phyloP scores from a whole-genome alignment of 2,797 vertebrate species.

The Halcyon badia region DNA sequence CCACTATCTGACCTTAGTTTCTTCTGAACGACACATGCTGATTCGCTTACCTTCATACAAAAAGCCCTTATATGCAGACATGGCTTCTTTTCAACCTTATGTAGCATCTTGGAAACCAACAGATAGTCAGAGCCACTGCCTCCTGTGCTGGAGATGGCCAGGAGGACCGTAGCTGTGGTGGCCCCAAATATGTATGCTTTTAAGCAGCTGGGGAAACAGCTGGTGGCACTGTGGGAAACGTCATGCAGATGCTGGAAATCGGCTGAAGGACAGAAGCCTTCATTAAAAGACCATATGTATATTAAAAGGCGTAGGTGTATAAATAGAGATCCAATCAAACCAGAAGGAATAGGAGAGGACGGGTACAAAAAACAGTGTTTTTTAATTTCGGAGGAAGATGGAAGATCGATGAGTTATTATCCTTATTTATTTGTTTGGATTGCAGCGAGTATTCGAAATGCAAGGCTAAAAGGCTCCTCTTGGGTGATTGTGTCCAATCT shows the following conservation, averaged over 20 bases:
- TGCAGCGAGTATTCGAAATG: neutral
- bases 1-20: neutral
- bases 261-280: neutral
- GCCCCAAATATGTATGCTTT: neutral
- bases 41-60: neutral
- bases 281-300: neutral
- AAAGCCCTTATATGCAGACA: neutral
- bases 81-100: neutral
- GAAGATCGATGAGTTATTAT: neutral
- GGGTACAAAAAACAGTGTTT: neutral
- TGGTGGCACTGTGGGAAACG: neutral
- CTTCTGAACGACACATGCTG: neutral
- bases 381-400: neutral
- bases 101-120: neutral
- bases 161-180: neutral
- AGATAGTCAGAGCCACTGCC: neutral
- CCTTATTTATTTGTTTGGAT: neutral
- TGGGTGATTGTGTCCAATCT: neutral
- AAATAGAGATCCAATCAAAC: neutral
- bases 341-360: neutral
- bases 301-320: neutral
- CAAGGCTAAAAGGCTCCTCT: neutral
- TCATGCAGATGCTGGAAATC: neutral
- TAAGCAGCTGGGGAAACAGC: constrained; percentile 29
- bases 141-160: neutral